Evolutionary conservation across 2,113 vertebrate species (phyloP), one percentile per base, ranked within the genome.

Genomic region (Amphiprion percula): DNA sequence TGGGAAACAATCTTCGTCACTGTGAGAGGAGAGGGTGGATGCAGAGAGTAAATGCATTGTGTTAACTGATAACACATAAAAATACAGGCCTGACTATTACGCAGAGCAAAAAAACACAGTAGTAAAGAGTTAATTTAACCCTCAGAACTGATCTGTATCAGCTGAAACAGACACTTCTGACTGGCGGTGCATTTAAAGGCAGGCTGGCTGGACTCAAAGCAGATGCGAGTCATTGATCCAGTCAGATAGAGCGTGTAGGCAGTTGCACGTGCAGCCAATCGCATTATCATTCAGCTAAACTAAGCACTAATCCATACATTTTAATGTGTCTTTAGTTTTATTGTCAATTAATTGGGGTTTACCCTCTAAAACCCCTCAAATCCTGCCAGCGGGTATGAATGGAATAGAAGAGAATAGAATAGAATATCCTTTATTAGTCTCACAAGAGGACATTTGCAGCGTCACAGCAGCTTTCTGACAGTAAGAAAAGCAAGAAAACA

Each of bases 1-100:
- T 99, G 97, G n/a, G 98, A 99, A 87, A 99, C 96, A 0, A 99
- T 97, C 95, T 97, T 98, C 30, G 97, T 97, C 95, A 98, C 98
- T 99, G 79, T 44, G 8, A 68, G 60, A 50, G 21, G 28, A 72
- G 26, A 19, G 24, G 7, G 39, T 7, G 37, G 28, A 74, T 1
- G 19, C n/a, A 72, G 64, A 12, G 21, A 54, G 26, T 2, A 55
- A 26, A 55, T n/a, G 10, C 44, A 56, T 9, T 4, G 12, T 19
- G 41, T 10, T 9, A 7, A 28, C 21, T 0, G 28, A 52, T 3
- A 10, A 26, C 2, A 26, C 26, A 26, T 26, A 26, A 26, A 26
- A 3, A 26, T 26, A 26, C 3, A 26, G 26, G 26, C 2, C 1
- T 26, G 26, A 26, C 3, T 26, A 26, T 26, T 26, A 26, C 26